Evolutionary conservation across 2,797 vertebrate species (phyloP), one percentile per base, ranked within the genome.

Genomic region (Sebastes iracundus): DNA sequence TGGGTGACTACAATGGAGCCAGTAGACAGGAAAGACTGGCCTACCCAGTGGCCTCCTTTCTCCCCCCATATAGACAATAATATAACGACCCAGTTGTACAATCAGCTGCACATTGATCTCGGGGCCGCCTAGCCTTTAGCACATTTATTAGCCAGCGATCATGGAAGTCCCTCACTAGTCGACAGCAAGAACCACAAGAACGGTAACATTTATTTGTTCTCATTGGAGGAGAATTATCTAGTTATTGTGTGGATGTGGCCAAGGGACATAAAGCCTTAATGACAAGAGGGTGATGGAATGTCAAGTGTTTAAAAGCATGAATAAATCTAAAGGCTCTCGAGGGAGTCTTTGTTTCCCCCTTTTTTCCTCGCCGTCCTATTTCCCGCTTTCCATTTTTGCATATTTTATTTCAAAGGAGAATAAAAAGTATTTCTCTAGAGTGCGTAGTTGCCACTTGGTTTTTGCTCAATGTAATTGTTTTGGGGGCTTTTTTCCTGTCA

Each of bases 1-100:
- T 82, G 79, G 67, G 58, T 60, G 84, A 67, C 80, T 42, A 94
- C 92, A 95, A 94, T 90, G 13, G 93, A 93, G 86, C 82, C 90
- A 94, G 90, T 12, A 93, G 93, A 95, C 92, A 68, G 93, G 92
- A 93, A 94, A 93, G 72, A 72, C 86, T n/a, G 81, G 80, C 74
- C 86, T 81, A 85, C 82, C 87, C 90, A 86, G 78, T 93, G 91
- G 85, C 92, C 91, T 92, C 84, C 72, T 95, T 95, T 92, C 84
- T 81, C 5, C 83, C 83, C 83, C 63, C 55, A 62, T 72, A 75
- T 60, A 85, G 88, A 93, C 90, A 85, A 90, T 89, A 92, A 93
- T 79, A 78, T 73, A 92, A 82, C 49, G 63, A 77, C 77, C 75
- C 88, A 72, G 80, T 88, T 92, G 93, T 92, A 87, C 87, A 84